These are phyloP conservation scores for Leptinotarsa defecta DNA, from an alignment of 1,140 invertebrate genomes.

Conservation along the genomic window DNA sequence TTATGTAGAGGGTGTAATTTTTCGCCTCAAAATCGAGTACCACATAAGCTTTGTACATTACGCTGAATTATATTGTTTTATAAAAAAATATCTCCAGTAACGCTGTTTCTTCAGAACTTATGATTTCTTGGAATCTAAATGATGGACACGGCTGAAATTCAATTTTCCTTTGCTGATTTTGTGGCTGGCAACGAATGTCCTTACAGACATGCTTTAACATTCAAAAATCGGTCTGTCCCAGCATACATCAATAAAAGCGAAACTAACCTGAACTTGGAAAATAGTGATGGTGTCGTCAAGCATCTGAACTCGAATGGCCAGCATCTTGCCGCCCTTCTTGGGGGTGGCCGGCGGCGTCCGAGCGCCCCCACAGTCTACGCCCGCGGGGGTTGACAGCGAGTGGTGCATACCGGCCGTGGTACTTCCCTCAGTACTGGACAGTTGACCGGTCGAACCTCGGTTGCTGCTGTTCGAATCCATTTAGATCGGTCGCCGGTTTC, in stretches of 20 bases:
- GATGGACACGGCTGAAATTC: no score
- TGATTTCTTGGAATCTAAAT: no score
- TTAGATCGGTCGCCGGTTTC: conserved; percentile 5
- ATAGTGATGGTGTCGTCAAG: conserved; percentile 85
- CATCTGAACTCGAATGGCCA: conserved; percentile 85
- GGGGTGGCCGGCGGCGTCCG: conserved; percentile 74
- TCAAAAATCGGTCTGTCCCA: no score
- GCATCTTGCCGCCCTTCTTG: conserved; percentile 83
- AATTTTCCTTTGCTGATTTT: no score
- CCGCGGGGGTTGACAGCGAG: conserved; percentile 80
- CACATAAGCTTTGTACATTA: no score
- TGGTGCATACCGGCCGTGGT: conserved; percentile 71
- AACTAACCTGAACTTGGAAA: conserved; percentile 86
- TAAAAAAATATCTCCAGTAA: no score
- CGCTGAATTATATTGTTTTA: no score
- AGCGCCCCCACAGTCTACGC: conserved; percentile 69
- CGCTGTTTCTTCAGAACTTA: no score
- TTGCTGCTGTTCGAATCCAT: conserved; percentile 40
- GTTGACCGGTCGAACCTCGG: conserved; percentile 52
- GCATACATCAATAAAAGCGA: not conserved
- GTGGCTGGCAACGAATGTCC: no score
- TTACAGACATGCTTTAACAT: no score
- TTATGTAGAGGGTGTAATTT: no score
- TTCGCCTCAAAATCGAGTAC: no score
- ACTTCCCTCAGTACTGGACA: conserved; percentile 50